Conservation (phyloP, 2,113 vertebrate species). For the Garra rufa region DNA sequence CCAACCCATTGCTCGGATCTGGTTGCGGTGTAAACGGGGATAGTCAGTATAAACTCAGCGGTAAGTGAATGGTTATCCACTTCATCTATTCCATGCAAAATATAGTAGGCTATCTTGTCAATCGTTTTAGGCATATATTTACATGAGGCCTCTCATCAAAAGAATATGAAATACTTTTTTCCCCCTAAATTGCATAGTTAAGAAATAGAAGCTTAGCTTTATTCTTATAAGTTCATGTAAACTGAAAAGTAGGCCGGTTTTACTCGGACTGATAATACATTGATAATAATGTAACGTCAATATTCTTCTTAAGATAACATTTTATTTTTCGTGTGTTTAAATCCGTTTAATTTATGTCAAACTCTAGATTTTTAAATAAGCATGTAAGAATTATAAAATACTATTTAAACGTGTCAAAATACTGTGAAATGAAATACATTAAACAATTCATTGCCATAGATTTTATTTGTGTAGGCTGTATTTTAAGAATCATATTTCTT, state of each 20-base stretch:
- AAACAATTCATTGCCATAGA: neutral
- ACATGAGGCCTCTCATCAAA: conserved; percentile 16
- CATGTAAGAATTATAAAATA: neutral
- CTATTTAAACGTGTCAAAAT: neutral
- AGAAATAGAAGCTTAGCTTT: neutral
- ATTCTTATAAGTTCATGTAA: neutral
- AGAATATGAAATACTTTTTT: neutral
- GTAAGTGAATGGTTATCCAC: conserved; percentile 68
- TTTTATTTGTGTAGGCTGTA: neutral
- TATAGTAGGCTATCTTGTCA: neutral
- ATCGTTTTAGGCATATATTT: neutral
- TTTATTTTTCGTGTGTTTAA: neutral
- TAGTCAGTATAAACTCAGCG: conserved; percentile 91
- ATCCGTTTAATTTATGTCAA: neutral
- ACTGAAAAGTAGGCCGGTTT: neutral
- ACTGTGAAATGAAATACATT: neutral
- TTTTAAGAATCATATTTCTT: neutral
- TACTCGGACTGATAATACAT: neutral
- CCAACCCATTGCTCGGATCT: conserved; percentile 83
- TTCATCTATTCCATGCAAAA: neutral
- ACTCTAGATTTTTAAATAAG: neutral
- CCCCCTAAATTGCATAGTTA: neutral
- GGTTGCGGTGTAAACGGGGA: conserved; percentile 84
- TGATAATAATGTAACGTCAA: neutral
- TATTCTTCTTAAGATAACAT: neutral